Base-by-base conservation (phyloP, 2,888 invertebrate genomes). In the Lithodes maja region DNA sequence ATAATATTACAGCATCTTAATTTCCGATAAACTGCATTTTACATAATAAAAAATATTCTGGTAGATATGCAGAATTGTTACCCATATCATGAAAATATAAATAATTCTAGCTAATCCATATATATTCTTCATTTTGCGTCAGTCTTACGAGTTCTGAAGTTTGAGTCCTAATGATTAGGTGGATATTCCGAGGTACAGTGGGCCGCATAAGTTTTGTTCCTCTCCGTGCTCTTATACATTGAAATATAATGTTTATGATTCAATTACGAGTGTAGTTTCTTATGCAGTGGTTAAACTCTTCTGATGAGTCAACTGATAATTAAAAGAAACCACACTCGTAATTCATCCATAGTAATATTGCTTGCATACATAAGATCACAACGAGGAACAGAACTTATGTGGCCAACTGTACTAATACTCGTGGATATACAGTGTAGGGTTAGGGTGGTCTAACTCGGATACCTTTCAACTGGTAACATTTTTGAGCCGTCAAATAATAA, bases 11-110 rank as follows among this genome's bases (percentile, higher is more conserved):
- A n/a, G 15, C n/a, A 71, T 5, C 71, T n/a, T 71, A n/a, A 71
- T 71, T 71, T 71, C n/a, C 71, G n/a, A 12, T 17, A n/a, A 71
- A 71, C 71, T 71, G 17, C 71, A 71, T 71, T 71, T 12, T 71
- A 71, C 5, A n/a, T 17, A 71, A n/a, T 17, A 71, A n/a, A 71
- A 17, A 71, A n/a, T 12, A 61, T 7, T 7, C 61, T 61, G 61
- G 17, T 71, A 71, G 12, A 17, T 71, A 17, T 71, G 17, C 71
- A 71, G 71, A 71, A n/a, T n/a, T n/a, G 17, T 71, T 12, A 71
- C 17, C 71, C 71, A 71, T 71, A 71, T 71, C 71, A 71, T 7
- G 61, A 61, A 71, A 71, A 12, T 17, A 71, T n/a, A 61, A 61
- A 61, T 12, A 61, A 61, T 7, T 61, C 9, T 61, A 61, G 68